phyloP scores from a whole-genome alignment of 2,113 vertebrate species.

The Elanus axillaris region DNA sequence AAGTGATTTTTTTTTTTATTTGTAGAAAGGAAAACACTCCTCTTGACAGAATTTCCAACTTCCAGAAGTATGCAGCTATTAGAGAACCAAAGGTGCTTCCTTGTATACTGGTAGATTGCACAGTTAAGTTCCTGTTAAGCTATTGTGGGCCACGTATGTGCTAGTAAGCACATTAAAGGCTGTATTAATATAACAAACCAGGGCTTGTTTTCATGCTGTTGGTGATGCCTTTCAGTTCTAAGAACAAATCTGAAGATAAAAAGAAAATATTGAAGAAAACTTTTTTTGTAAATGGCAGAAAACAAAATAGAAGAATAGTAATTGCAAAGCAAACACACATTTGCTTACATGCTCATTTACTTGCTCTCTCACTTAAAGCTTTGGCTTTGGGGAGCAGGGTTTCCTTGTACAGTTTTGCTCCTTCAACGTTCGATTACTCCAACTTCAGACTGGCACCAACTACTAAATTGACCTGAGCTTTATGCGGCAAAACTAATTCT shows the following conservation, averaged over 20 bases:
- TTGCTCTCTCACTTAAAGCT: background rate
- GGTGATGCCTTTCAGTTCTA: background rate
- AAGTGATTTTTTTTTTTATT: background rate
- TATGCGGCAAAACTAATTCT: background rate
- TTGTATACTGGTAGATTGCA: background rate
- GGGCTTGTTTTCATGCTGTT: background rate
- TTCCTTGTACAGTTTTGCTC: background rate
- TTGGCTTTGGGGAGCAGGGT: background rate
- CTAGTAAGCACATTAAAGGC: background rate
- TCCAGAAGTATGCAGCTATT: background rate
- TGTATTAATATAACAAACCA: background rate
- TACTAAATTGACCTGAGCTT: background rate
- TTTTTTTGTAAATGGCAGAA: background rate
- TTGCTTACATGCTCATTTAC: background rate
- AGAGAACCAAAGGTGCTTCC: background rate
- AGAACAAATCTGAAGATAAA: background rate
- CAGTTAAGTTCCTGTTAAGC: background rate
- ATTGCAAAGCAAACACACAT: rapidly evolving
- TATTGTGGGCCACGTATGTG: rapidly evolving
- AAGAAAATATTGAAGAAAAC: background rate
- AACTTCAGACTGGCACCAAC: background rate
- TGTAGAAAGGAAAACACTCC: background rate
- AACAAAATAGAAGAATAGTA: background rate
- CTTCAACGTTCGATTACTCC: background rate
- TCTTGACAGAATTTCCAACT: background rate